A percentile compares a stretch with the other conserved stretches of the same genome.
Evolutionary conservation across 1,140 invertebrate genomes (phyloP).

Genomic region (Sitobion miscanthi): DNA sequence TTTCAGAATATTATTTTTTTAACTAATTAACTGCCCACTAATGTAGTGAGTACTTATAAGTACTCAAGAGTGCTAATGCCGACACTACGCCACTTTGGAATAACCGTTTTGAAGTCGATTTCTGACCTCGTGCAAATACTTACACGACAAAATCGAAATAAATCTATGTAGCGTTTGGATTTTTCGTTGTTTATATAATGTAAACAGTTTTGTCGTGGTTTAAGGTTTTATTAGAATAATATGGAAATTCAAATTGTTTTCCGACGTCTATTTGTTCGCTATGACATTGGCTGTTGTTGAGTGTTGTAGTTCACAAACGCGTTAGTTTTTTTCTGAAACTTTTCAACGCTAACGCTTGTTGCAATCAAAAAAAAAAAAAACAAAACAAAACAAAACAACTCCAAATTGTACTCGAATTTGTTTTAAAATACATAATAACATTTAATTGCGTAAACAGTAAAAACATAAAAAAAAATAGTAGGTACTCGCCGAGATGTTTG

Average conservation of each 20-base stretch:
- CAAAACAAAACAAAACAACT: not conserved
- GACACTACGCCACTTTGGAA: not conserved
- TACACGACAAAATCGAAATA: not conserved
- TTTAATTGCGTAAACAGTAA: not conserved
- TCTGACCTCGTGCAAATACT: not conserved
- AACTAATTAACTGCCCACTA: not conserved
- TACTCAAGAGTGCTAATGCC: not conserved
- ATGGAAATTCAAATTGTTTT: conserved; percentile 21
- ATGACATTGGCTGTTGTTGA: not conserved
- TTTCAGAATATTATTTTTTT: not conserved
- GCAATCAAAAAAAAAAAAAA: not conserved
- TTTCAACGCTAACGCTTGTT: not conserved
- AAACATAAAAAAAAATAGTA: not conserved
- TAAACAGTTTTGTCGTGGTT: not conserved
- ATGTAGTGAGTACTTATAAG: not conserved
- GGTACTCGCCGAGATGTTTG: not conserved
- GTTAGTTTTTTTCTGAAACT: not conserved
- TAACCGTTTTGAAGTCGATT: not conserved
- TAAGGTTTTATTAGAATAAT: conserved; percentile 25
- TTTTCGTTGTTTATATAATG: not conserved
- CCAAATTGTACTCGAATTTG: not conserved
- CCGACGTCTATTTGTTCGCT: not conserved
- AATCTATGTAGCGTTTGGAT: not conserved
- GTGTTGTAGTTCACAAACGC: not conserved
- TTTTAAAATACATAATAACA: not conserved